Evolutionary conservation across 2,888 invertebrate species (phyloP).

Genomic region (Dryomyza anilis): DNA sequence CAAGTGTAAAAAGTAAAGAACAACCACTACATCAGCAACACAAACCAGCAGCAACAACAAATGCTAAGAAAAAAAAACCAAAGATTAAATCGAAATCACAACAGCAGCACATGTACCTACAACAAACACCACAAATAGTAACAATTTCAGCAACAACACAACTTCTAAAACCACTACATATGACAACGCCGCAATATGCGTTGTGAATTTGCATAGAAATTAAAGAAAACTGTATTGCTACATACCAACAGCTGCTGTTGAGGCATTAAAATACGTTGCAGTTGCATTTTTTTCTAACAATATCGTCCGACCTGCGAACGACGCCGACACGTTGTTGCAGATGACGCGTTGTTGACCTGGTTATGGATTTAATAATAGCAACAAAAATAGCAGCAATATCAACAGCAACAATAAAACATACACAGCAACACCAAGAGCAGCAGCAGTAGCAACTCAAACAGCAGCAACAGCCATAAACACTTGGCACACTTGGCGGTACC

Average conservation of each 20-base stretch:
- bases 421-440: neutral
- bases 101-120: neutral
- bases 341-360: constrained; percentile 14
- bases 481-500: too few species aligned
- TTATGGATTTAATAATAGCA: constrained; percentile 1
- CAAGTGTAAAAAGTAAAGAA: too few species aligned
- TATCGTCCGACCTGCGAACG: too few species aligned
- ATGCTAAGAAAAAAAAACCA: neutral
- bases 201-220: too few species aligned
- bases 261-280: too few species aligned
- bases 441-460: neutral
- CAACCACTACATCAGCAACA: neutral
- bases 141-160: too few species aligned
- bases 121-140: neutral
- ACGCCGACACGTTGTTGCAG: too few species aligned
- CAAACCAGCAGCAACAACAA: neutral
- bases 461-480: neutral
- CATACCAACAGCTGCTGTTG: too few species aligned
- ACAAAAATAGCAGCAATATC: neutral
- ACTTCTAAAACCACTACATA: too few species aligned
- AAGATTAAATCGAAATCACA: neutral
- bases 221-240: too few species aligned
- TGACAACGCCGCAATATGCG: too few species aligned
- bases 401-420: neutral
- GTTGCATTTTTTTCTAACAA: too few species aligned